Evolutionary conservation across 2,797 vertebrate species (phyloP), one percentile per base, ranked within the genome.

Genomic region (Pyrocephalus nanus): DNA sequence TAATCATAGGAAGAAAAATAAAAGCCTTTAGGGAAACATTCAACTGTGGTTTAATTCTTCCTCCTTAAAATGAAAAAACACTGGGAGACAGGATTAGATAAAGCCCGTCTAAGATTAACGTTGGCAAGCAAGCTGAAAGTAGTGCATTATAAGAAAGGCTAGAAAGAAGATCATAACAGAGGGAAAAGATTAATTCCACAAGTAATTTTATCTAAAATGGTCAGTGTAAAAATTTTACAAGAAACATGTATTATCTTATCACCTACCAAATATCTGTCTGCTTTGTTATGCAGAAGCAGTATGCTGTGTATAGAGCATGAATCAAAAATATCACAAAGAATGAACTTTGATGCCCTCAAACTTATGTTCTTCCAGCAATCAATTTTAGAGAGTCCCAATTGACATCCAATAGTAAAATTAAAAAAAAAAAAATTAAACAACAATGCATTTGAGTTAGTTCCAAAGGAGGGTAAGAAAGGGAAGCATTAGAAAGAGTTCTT

Each of bases 401-500:
- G 47, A 91, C 21, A 74, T 22, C 47, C 47, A 74, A 86, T 0
- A 72, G n/a, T 54, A 74, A 89, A 86, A 80, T 40, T 38, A 38
- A 38, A 38, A n/a, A n/a, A 25, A 38, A 96, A 91, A 38, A 96
- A 91, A 82, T 12, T 27, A 79, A 91, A 25, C 22, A 95, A 65
- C 55, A 93, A 85, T 21, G 51, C 57, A 93, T 83, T 93, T 96
- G 86, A 90, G 62, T 73, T 70, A 69, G 30, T 91, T 93, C 71
- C 84, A 90, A 91, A 66, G 40, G 21, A 91, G 66, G 34, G 80
- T 62, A 95, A 86, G 91, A 96, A 89, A 93, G 54, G 73, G 58
- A 93, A 96, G 92, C 92, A 97, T 89, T 89, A 93, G 91, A 96
- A 78, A 83, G 48, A 3, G 6, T 92, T 85, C 94, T 91, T 95